Evolutionary conservation across 2,888 invertebrate species (phyloP), one percentile per base, ranked within the genome.

Genomic region (Dasysyrphus albostriatus): DNA sequence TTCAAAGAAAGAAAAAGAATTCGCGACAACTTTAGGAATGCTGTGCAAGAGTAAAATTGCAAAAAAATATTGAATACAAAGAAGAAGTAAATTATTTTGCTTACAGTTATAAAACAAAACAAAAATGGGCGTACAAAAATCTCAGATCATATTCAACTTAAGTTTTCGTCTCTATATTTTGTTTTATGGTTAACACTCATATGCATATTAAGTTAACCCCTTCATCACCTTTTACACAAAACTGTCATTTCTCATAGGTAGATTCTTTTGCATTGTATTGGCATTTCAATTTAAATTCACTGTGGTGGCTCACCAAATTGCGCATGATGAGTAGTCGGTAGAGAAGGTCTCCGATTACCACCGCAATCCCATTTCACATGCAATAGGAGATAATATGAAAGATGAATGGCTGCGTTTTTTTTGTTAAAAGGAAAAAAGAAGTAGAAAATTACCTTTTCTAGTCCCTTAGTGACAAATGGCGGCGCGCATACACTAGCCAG

Each of bases 361-460:
- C 54, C 19, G 63, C 54, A 69, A 72, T 78, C 10, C 63, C 59
- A 37, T 70, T 80, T 65, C 58, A 80, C 51, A 59, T 72, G 75
- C 81, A 75, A 54, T 61, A 44, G 56, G 37, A 56, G 29, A 54
- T 12, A 69, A 76, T 49, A 73, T 67, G 19, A 74, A 74, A 81
- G 77, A 85, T 85, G 77, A 77, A 73, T 81, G 29, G 42, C 67
- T 59, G 73, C 42, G 77, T 63, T 85, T 78, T 81, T 81, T 85
- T 74, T 56, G 29, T 80, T 58, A 37, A 6, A 59, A 51, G 34
- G 1, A 59, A 42, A 44, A 65, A 29, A 44, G 12, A 32, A 34
- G 16, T 49, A 65, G 67, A 37, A 73, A 83, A 63, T 72, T 73
- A 65, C 61, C 69, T 69, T 58, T 44, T 51, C 51, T 67, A 56